Conservation (phyloP, 2,888 invertebrate species). For the Biston stratarius region DNA sequence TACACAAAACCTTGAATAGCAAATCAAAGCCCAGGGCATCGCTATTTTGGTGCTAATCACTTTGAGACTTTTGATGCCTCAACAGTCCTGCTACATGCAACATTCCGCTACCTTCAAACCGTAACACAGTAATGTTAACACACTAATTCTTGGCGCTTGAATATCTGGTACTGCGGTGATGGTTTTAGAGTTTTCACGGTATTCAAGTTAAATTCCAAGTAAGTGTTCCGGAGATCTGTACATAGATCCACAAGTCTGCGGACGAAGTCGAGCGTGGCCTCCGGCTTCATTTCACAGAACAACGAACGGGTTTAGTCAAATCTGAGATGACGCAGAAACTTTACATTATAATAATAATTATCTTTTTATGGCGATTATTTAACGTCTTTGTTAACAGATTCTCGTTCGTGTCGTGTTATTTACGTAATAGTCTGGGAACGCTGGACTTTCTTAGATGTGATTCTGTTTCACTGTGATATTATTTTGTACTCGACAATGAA, state of each 20-base stretch:
- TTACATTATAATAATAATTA: neutral
- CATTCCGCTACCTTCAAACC: too few species aligned
- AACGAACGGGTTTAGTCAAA: constrained; percentile 16
- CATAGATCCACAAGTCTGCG: neutral
- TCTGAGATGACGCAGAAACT: constrained; percentile 14
- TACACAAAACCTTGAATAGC: too few species aligned
- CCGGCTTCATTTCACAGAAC: constrained; percentile 7
- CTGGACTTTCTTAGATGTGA: constrained; percentile 11
- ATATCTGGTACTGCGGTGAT: too few species aligned
- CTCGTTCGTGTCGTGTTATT: constrained; percentile 11
- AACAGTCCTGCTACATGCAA: too few species aligned
- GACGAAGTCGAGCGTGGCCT: constrained; percentile 16
- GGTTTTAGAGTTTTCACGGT: too few species aligned
- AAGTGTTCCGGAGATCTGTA: neutral
- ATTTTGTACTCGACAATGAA: too few species aligned
- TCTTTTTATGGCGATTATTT: constrained; percentile 24
- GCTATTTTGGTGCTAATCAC: too few species aligned
- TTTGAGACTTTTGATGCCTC: too few species aligned
- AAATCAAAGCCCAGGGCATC: too few species aligned
- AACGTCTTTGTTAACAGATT: constrained; percentile 25
- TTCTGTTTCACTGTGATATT: too few species aligned
- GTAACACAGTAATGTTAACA: too few species aligned
- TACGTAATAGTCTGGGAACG: constrained; percentile 23
- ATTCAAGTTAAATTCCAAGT: neutral
- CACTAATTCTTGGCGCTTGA: too few species aligned